Conservation (phyloP, 1,140 invertebrate genomes). For the Zophobas morio region DNA sequence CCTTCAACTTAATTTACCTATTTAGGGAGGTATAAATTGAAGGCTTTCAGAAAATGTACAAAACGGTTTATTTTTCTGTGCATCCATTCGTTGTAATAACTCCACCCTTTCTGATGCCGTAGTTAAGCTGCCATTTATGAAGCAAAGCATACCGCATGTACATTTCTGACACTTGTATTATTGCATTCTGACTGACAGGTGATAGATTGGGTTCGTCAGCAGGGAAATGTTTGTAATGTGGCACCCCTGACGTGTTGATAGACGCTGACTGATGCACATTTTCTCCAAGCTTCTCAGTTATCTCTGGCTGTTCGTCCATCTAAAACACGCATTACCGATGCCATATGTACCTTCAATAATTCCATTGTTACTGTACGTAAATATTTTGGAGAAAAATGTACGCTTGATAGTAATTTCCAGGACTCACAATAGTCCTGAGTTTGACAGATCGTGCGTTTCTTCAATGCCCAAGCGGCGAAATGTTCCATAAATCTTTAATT, state of each 20-base stretch:
- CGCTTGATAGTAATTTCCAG: background rate
- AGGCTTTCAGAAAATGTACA: too few species aligned
- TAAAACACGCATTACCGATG: background rate
- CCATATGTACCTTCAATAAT: background rate
- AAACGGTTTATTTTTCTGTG: too few species aligned
- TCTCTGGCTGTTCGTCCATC: slow-evolving; percentile 1
- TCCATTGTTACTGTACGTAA: too few species aligned
- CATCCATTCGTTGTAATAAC: too few species aligned
- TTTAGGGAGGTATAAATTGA: too few species aligned
- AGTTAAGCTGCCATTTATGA: slow-evolving; percentile 37
- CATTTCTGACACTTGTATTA: slow-evolving; percentile 51
- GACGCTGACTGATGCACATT: slow-evolving; percentile 48
- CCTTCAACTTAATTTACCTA: too few species aligned
- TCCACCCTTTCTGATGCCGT: background rate
- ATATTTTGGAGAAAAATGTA: background rate
- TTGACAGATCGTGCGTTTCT: slow-evolving; percentile 44
- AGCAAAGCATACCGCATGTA: slow-evolving; percentile 38
- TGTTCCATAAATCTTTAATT: slow-evolving; percentile 54
- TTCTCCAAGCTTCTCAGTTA: slow-evolving; percentile 18
- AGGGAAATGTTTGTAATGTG: slow-evolving; percentile 48
- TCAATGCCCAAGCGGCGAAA: slow-evolving; percentile 22
- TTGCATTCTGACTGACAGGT: slow-evolving; percentile 48
- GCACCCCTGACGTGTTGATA: slow-evolving; percentile 48
- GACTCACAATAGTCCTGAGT: slow-evolving; percentile 5
- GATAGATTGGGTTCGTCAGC: slow-evolving; percentile 54